Evolutionary conservation across 2,888 invertebrate genomes (phyloP).

Genomic region (Anoplius nigerrimus): DNA sequence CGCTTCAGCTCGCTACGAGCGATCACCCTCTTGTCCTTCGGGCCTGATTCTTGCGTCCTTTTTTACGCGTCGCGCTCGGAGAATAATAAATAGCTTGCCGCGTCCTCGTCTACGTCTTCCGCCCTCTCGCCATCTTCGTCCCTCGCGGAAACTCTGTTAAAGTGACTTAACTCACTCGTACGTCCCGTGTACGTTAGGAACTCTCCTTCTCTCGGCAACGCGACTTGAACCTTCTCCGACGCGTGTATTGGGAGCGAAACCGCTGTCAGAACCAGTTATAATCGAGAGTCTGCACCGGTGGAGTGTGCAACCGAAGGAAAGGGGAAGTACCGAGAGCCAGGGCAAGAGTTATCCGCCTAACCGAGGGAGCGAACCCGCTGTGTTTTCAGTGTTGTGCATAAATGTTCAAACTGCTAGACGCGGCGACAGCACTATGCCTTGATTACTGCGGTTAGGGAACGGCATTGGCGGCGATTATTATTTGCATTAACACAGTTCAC

Average conservation of each 20-base stretch:
- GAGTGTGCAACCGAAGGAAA: conserved; percentile 13
- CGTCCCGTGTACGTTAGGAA: conserved; percentile 24
- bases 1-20: background rate
- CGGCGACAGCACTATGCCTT: too few species aligned
- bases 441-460: too few species aligned
- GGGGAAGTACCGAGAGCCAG: background rate
- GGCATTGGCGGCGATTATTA: too few species aligned
- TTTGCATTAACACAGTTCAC: too few species aligned
- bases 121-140: background rate
- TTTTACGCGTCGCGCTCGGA: too few species aligned
- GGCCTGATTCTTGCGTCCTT: background rate
- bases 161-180: conserved; percentile 46
- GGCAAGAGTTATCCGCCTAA: conserved; percentile 3
- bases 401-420: background rate
- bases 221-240: conserved; percentile 27
- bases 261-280: conserved; percentile 41
- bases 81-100: too few species aligned
- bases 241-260: conserved; percentile 37
- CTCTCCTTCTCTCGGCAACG: conserved; percentile 31
- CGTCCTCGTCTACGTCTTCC: background rate
- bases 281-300: conserved; percentile 29
- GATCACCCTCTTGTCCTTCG: background rate
- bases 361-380: background rate
- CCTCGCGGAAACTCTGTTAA: conserved; percentile 43
- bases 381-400: conserved; percentile 4